Base-by-base conservation (phyloP, 2,113 vertebrate species). In the Perca schrenkii region DNA sequence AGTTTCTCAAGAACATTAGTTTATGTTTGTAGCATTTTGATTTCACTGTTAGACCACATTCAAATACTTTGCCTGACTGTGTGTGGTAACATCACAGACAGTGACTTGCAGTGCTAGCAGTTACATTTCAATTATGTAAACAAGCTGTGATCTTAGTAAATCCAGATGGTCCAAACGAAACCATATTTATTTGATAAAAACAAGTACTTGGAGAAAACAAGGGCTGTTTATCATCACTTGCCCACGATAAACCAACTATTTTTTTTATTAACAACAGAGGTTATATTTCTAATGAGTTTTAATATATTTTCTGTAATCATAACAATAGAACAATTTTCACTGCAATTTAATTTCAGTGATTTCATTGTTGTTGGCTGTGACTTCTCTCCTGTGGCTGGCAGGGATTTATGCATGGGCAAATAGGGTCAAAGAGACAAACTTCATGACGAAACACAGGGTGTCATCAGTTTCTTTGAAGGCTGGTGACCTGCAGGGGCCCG, bases 101-200 rank as follows among this genome's bases (percentile, higher is more conserved):
- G 19, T 19, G 36, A 61, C 50, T 63, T 8, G 31, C 53, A 36
- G 17, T 16, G 16, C 13, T 28, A 8, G 43, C 53, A n/a, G 16
- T 57, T 70, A 68, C 19, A 70, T 65, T 76, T 12, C 25, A 3
- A 74, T 60, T 50, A 62, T 58, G 57, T 77, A 74, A 78, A 82
- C 64, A 78, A 46, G 52, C 68, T 52, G 43, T 25, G 53, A 81
- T 69, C 77, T 74, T 22, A 65, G 4, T 31, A 13, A 74, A 78
- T 46, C 60, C 67, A 77, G 69, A 74, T 77, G 62, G 14, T 56
- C 66, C 16, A 73, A 60, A 61, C 68, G 10, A 71, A 82, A 43
- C 46, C 46, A 72, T 36, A 74, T 56, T 74, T 5, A 50, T 50
- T 34, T 57, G 8, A 79, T 63, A n/a, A 21, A 47, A n/a, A 28